A percentile compares a stretch with the other conserved stretches of the same genome.
These are phyloP conservation scores for Coelinius sp. DNA, from an alignment of 2,888 invertebrate genomes.

Conservation along the genomic window DNA sequence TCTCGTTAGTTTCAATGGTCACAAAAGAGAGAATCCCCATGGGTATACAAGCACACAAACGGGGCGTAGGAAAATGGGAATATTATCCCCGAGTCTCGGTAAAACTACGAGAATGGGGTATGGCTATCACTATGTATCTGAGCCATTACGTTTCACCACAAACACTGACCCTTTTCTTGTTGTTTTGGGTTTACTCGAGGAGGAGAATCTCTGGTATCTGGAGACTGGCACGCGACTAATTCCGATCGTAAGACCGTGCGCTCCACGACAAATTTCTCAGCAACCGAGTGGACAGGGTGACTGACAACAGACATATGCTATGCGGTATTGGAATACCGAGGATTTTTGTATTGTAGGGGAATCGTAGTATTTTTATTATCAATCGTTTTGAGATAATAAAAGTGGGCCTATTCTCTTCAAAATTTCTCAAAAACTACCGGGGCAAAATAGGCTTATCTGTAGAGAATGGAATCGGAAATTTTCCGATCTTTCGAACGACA, in stretches of 20 bases:
- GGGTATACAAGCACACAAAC: background rate
- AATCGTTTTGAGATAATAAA: too few species aligned
- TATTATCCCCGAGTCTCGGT: background rate
- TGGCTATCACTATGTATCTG: background rate
- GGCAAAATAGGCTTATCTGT: too few species aligned
- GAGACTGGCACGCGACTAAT: conserved; percentile 31
- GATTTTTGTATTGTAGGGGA: background rate
- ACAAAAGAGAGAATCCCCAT: background rate
- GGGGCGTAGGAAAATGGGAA: background rate
- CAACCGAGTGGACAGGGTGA: background rate
- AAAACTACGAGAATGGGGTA: background rate
- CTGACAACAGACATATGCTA: conserved; percentile 7
- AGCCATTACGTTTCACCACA: conserved; percentile 1
- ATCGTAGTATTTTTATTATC: background rate
- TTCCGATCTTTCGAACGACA: background rate
- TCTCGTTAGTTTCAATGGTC: conserved; percentile 54
- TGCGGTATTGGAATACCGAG: background rate
- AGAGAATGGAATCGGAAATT: background rate
- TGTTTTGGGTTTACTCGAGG: background rate
- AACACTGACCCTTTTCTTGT: conserved; percentile 5
- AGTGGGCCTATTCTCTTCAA: too few species aligned
- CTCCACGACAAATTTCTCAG: conserved; percentile 21
- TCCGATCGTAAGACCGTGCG: conserved; percentile 26
- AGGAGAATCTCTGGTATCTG: conserved; percentile 32
- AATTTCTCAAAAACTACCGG: too few species aligned